Evolutionary conservation across 2,888 invertebrate genomes (phyloP).

Genomic region (Thymelicus lineola): DNA sequence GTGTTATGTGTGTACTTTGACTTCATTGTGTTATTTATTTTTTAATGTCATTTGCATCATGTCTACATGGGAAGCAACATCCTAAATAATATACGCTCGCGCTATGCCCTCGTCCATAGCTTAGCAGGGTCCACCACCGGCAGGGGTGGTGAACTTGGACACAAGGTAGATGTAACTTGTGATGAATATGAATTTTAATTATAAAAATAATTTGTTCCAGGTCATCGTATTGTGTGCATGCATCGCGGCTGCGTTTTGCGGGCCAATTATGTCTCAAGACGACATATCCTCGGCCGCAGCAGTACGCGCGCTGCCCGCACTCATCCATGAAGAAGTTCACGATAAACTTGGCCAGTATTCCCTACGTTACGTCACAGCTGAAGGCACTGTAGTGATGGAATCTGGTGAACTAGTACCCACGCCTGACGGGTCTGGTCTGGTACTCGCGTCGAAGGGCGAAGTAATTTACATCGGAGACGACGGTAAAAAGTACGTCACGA

Average conservation of each 20-base stretch:
- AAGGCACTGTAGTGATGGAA: constrained; percentile 62
- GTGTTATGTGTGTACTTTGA: no score
- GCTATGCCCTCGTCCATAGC: no score
- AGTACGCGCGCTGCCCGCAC: constrained; percentile 49
- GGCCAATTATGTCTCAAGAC: constrained; percentile 43
- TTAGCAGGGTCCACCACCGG: no score
- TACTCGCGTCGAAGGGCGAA: constrained; percentile 60
- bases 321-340: constrained; percentile 56
- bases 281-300: constrained; percentile 60
- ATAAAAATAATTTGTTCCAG: neutral
- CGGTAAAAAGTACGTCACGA: constrained; percentile 64
- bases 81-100: no score
- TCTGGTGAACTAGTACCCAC: constrained; percentile 61
- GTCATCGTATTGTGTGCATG: constrained; percentile 40
- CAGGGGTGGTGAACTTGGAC: no score
- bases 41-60: no score
- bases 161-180: no score
- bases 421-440: constrained; percentile 51
- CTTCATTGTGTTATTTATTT: no score
- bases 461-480: constrained; percentile 61
- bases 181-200: neutral
- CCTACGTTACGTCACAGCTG: constrained; percentile 64
- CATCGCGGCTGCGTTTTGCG: constrained; percentile 52
- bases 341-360: constrained; percentile 61
- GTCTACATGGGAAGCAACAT: no score